Base-by-base conservation (phyloP, 1,140 invertebrate genomes). In the Dufourea novaeangliae region DNA sequence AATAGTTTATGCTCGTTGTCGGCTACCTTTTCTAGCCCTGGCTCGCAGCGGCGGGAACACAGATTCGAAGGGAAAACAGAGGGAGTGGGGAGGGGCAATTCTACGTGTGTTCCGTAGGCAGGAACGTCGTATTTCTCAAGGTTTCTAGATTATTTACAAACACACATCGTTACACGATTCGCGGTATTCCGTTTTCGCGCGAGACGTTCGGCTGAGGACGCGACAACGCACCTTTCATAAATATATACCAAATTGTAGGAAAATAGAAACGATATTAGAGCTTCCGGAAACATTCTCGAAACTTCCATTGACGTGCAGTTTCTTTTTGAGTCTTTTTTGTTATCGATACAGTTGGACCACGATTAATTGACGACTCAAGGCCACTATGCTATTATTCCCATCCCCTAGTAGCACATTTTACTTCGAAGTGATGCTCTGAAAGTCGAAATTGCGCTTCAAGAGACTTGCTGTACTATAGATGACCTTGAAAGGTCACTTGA, bases 111-210 rank as follows among this genome's bases (percentile, higher is more conserved):
- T 44, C 52, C 46, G 56, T 50, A 66, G 57, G 77, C 41, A 41
- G 56, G 69, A 46, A 61, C 62, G 63, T 74, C 57, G 78, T 54
- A 54, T 74, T 61, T 39, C 66, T 39, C 66, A 52, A 71, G 72
- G 52, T 82, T 79, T 34, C 52, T 61, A 79, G 63, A 82, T 78
- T 83, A 83, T 82, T 56, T 83, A 82, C 75, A 83, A 37, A n/a
- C n/a, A n/a, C 41, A 39, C 52, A 14, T 39, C 64, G 27, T 44
- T 27, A 63, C 67, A 14, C 74, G 50, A 71, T 50, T n/a, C 10
- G 37, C 57, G 52, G n/a, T 66, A 46, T 70, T 62, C 50, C 64
- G 80, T 80, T 75, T 67, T 81, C 67, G 52, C 44, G 59, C 34
- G 61, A 72, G 37, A 37, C 46, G 27, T 63, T n/a, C 41, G 34